Conservation (phyloP, 2,888 invertebrate genomes). For the Machimus atricapillus region DNA sequence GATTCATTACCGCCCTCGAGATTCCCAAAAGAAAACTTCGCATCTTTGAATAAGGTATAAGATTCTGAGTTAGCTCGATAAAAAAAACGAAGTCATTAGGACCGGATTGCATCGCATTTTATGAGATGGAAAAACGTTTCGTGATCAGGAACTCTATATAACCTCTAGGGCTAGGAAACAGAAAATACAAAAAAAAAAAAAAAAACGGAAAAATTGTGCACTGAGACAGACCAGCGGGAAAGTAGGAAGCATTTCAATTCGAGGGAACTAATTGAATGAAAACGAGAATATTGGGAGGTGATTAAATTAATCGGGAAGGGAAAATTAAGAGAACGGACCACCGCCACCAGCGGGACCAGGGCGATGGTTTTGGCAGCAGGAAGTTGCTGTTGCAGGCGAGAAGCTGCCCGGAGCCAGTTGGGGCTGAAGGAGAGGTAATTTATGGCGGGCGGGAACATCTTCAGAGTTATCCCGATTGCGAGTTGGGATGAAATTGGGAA, state of each 20-base stretch:
- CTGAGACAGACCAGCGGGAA: neutral
- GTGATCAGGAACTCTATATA: neutral
- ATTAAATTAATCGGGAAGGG: slow-evolving; percentile 6
- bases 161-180: neutral
- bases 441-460: neutral
- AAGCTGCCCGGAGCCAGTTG: neutral
- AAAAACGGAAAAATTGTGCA: neutral
- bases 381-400: neutral
- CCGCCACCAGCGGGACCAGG: neutral
- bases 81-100: neutral
- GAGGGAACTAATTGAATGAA: slow-evolving; percentile 1
- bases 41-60: neutral
- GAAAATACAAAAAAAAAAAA: neutral
- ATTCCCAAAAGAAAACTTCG: neutral
- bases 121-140: neutral
- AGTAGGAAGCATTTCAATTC: neutral
- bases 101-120: neutral
- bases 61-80: neutral
- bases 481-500: neutral
- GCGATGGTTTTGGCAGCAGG: neutral
- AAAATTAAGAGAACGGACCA: slow-evolving; percentile 5
- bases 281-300: slow-evolving; percentile 14
- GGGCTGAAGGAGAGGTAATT: neutral
- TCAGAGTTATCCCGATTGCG: neutral
- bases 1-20: neutral